A percentile compares a stretch with the other conserved stretches of the same genome.
These are phyloP conservation scores for Rana temporaria DNA, from an alignment of 2,113 vertebrate species.

Conservation along the genomic window DNA sequence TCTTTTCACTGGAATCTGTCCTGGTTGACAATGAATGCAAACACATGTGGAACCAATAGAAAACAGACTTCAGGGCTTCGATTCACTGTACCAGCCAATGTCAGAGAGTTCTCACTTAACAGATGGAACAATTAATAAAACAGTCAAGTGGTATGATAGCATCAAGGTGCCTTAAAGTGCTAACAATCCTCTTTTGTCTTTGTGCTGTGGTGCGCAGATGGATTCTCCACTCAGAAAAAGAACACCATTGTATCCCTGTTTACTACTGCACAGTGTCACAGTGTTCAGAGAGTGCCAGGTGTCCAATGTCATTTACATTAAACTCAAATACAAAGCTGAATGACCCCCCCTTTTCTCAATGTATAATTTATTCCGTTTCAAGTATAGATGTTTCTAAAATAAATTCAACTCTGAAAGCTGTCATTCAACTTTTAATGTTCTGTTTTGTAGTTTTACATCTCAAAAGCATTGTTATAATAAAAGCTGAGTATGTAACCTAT, in stretches of 20 bases:
- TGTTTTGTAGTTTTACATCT: slow-evolving; percentile 20
- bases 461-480: slow-evolving; percentile 8
- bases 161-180: slow-evolving; percentile 76
- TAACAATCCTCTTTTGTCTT: slow-evolving; percentile 82
- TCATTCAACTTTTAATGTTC: slow-evolving; percentile 36
- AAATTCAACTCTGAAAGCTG: slow-evolving; percentile 38
- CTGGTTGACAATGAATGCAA: slow-evolving; percentile 82
- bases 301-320: slow-evolving; percentile 69
- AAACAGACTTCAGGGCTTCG: slow-evolving; percentile 77
- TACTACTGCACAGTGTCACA: slow-evolving; percentile 61
- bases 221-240: slow-evolving; percentile 71
- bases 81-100: slow-evolving; percentile 73
- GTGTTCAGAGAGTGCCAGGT: slow-evolving; percentile 73
- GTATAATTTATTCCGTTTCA: slow-evolving; percentile 49
- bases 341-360: slow-evolving; percentile 31
- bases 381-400: slow-evolving; percentile 40
- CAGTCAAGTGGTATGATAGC: slow-evolving; percentile 70
- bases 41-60: slow-evolving; percentile 87
- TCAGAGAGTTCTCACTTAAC: slow-evolving; percentile 78
- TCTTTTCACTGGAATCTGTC: slow-evolving; percentile 81
- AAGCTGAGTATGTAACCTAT: slow-evolving; percentile 21
- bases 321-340: slow-evolving; percentile 68
- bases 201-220: slow-evolving; percentile 70
- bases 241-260: slow-evolving; percentile 67
- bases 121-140: slow-evolving; percentile 81